These are phyloP conservation scores for Galaxias olidus DNA, from an alignment of 2,797 vertebrate species.

Conservation along the genomic window DNA sequence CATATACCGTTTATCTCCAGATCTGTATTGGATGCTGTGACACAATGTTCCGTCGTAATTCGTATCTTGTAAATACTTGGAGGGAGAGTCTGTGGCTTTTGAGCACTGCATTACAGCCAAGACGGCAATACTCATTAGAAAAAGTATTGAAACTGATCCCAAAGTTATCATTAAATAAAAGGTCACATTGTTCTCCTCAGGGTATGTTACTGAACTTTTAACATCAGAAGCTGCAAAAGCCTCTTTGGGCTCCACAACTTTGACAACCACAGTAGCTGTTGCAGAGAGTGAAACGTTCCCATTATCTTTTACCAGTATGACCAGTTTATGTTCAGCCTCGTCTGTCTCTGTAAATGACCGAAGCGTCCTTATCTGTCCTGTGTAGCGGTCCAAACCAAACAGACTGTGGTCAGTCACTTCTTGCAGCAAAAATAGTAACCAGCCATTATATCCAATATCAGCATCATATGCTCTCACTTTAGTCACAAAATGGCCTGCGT, in stretches of 20 bases:
- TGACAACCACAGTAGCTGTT: slow-evolving; percentile 40
- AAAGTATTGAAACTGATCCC: slow-evolving; percentile 39
- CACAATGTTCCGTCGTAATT: slow-evolving; percentile 32
- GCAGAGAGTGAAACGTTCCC: slow-evolving; percentile 46
- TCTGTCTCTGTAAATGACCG: slow-evolving; percentile 51
- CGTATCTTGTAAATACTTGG: slow-evolving; percentile 37
- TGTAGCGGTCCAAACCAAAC: slow-evolving; percentile 48
- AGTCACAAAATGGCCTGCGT: slow-evolving; percentile 59
- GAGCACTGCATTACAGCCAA: slow-evolving; percentile 46
- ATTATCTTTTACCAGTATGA: slow-evolving; percentile 55
- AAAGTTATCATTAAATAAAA: slow-evolving; percentile 44
- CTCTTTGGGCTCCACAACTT: slow-evolving; percentile 41
- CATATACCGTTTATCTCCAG: slow-evolving; percentile 65
- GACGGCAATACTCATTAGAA: slow-evolving; percentile 37
- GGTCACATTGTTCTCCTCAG: slow-evolving; percentile 31
- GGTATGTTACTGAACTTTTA: slow-evolving; percentile 14
- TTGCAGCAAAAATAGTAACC: slow-evolving; percentile 58
- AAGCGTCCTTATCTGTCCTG: slow-evolving; percentile 49
- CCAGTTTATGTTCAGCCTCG: slow-evolving; percentile 45
- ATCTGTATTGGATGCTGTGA: slow-evolving; percentile 66
- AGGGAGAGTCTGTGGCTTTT: slow-evolving; percentile 27
- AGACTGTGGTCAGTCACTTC: slow-evolving; percentile 49
- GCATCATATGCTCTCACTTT: slow-evolving; percentile 61
- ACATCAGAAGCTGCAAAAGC: slow-evolving; percentile 39
- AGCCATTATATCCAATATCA: slow-evolving; percentile 66